These are phyloP conservation scores for Drosophila aldrichi DNA, from an alignment of 2,888 invertebrate species.

Conservation along the genomic window DNA sequence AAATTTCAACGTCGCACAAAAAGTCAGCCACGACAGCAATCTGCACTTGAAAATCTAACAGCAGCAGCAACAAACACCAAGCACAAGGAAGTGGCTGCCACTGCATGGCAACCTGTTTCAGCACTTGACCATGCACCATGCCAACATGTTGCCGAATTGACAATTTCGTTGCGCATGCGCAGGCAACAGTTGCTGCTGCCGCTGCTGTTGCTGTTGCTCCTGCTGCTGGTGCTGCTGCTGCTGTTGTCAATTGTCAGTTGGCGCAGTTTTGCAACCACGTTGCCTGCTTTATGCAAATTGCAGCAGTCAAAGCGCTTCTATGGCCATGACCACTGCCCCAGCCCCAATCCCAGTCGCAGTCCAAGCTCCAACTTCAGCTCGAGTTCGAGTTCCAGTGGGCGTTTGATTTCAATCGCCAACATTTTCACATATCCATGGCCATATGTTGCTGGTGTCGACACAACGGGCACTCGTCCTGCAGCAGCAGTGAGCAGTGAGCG, in stretches of 20 bases:
- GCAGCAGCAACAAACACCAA: slow-evolving; percentile 54
- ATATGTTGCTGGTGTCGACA: slow-evolving; percentile 62
- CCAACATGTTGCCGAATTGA: slow-evolving; percentile 83
- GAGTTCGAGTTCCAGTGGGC: slow-evolving; percentile 73
- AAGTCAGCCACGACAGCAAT: slow-evolving; percentile 67
- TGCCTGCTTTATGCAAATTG: slow-evolving; percentile 79
- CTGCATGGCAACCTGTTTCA: slow-evolving; percentile 70
- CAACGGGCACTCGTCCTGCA: slow-evolving; percentile 60
- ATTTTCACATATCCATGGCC: slow-evolving; percentile 72
- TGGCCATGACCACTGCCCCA: slow-evolving; percentile 46
- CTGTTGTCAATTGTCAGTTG: slow-evolving; percentile 77
- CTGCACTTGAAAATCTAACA: slow-evolving; percentile 69
- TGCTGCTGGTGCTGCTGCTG: slow-evolving; percentile 37
- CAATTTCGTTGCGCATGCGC: slow-evolving; percentile 68
- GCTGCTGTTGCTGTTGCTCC: slow-evolving; percentile 35
- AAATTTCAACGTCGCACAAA: slow-evolving; percentile 75
- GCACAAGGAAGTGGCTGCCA: slow-evolving; percentile 70
- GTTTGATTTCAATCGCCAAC: slow-evolving; percentile 82
- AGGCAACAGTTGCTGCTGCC: slow-evolving; percentile 51
- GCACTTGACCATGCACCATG: slow-evolving; percentile 81
- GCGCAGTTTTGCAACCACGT: slow-evolving; percentile 43
- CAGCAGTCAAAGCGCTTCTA: slow-evolving; percentile 45
- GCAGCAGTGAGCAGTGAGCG: neutral
- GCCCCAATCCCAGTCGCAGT: slow-evolving; percentile 16
- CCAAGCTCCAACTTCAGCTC: slow-evolving; percentile 31